Evolutionary conservation across 2,888 invertebrate genomes (phyloP), one percentile per base, ranked within the genome.

Genomic region (Caenorhabditis sp.): DNA sequence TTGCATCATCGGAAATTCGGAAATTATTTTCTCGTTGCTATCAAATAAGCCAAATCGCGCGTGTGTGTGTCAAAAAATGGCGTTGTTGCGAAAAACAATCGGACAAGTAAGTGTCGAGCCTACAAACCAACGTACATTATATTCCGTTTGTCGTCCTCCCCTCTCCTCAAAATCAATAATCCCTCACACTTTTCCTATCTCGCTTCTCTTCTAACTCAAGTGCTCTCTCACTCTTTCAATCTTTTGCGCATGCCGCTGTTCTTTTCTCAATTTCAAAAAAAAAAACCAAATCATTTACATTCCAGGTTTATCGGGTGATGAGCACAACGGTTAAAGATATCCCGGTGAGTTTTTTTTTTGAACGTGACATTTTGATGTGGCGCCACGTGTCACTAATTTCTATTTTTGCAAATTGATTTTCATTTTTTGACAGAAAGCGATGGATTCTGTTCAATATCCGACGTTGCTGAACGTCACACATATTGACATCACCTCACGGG

Each of bases 401-500:
- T n/a, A 4, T 50, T 50, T 14, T 8, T 8, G 21, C 4, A 51
- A 51, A 21, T 51, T 21, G 19, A 51, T 6, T n/a, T 26, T 36
- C 24, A 37, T 36, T 23, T 43, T 36, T 14, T 60, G 17, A 27
- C 60, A 65, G 58, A 57, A 67, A 6, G 53, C 68, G 5, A 73
- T 73, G 72, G 72, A 73, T 24, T 55, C 50, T n/a, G 31, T 21
- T 19, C 57, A 58, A 21, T 73, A 66, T 36, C 78, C 78, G 53
- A 62, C 63, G 21, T 57, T 78, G n/a, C 55, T 78, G 50, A 78
- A 78, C 49, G 78, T 78, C 21, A 67, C 76, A 8, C 76, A 78
- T 62, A 75, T 78, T 17, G 73, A 76, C 31, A 75, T 76, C 59
- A 71, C 76, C 5, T 80, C 79, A 6, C 55, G 79, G 31, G 79